Evolutionary conservation across 1,140 invertebrate species (phyloP).

Genomic region (Delia radicum): DNA sequence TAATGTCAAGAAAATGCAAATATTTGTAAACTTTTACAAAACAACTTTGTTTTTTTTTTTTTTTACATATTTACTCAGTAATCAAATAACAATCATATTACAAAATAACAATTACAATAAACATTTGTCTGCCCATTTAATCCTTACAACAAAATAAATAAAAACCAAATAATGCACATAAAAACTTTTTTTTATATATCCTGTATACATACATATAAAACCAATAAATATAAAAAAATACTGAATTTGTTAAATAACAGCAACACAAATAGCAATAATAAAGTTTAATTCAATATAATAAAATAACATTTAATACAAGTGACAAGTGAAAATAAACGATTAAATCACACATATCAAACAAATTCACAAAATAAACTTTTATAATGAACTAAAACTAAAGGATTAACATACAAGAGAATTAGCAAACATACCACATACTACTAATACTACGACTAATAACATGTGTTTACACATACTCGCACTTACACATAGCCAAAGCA

Average conservation of each 20-base stretch:
- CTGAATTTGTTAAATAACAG: too few species aligned
- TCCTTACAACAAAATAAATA: neutral
- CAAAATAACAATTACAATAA: neutral
- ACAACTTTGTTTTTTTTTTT: too few species aligned
- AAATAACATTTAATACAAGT: conserved; percentile 24
- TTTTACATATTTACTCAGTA: neutral
- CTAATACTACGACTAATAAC: neutral
- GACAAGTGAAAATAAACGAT: conserved; percentile 1
- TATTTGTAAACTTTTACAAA: too few species aligned
- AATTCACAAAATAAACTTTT: neutral
- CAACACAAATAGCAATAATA: neutral
- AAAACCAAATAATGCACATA: neutral
- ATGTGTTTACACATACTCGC: neutral
- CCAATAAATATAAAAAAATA: neutral
- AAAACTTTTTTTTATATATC: neutral
- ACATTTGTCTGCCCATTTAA: neutral
- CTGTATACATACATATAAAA: too few species aligned
- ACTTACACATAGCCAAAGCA: neutral
- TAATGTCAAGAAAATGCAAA: too few species aligned
- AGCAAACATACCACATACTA: neutral
- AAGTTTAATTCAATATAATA: neutral
- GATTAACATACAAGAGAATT: conserved; percentile 15
- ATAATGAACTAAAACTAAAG: conserved; percentile 22
- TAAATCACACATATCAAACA: neutral
- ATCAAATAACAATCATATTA: neutral